Base-by-base conservation (phyloP, 2,888 invertebrate genomes). In the Chrysotoxum bicinctum region DNA sequence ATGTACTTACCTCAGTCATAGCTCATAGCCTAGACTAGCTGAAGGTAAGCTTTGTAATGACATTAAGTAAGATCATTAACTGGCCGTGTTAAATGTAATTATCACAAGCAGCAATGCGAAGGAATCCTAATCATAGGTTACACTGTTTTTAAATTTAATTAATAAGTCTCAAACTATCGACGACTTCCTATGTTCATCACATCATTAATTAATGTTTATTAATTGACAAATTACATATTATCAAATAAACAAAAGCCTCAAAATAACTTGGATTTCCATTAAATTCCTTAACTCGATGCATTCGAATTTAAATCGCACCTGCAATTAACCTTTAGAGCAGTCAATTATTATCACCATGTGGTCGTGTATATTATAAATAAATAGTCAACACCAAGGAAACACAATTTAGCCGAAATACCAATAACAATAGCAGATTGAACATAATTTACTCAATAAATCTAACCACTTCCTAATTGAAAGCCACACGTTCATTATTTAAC, bases 391-490 rank as follows among this genome's bases (percentile, higher is more conserved):
- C 9, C 19, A 64, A 32, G 64, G 64, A 64, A 21, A 48, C 48
- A 48, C 30, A 32, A 60, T 14, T 2, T 16, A 62, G 43, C 66
- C 35, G 6, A 21, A 62, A 43, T 40, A 37, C 64, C 50, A n/a
- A 37, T 54, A 54, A 81, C 58, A 48, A 40, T 35, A 54, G 45
- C 23, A 60, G 69, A 77, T 54, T 21, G 50, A 10, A 72, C 60
- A 70, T 66, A 69, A 60, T 74, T 73, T 69, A 40, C 37, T 74
- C 78, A 64, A 78, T 62, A 73, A 83, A 78, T 73, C 68, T 48
- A 78, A 62, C 68, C 69, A 74, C 83, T 69, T 83, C 83, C 83
- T 83, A 78, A 83, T 74, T 69, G 66, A 68, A 82, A 73, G 52
- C 73, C 77, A 56, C 58, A 69, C 73, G 54, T 69, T 19, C 43